These are phyloP conservation scores for Lynx canadensis DNA, from an alignment of 2,113 vertebrate genomes.

Conservation along the genomic window DNA sequence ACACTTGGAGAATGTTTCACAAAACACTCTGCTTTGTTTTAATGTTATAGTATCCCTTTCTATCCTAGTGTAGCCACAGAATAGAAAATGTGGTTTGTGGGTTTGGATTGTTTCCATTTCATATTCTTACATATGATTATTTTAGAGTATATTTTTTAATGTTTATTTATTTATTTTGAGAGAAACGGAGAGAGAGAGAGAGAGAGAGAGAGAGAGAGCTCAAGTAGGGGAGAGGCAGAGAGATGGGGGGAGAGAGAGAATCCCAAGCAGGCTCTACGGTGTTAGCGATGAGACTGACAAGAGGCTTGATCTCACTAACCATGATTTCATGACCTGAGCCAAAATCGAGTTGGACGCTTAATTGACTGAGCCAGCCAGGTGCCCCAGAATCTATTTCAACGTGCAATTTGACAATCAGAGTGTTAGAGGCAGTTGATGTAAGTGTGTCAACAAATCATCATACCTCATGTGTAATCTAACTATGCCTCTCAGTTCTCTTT, in stretches of 20 bases:
- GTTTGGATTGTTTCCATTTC: constrained; percentile 48
- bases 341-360: too few species aligned
- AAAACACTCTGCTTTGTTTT: constrained; percentile 50
- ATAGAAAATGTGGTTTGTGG: constrained; percentile 69
- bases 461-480: background rate
- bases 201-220: too few species aligned
- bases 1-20: constrained; percentile 50
- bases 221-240: too few species aligned
- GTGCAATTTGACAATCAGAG: background rate
- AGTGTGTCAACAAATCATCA: background rate
- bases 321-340: too few species aligned
- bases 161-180: too few species aligned
- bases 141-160: background rate
- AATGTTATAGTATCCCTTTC: constrained; percentile 69
- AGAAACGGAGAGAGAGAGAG: too few species aligned
- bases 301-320: too few species aligned
- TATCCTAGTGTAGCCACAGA: constrained; percentile 51
- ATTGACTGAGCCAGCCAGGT: too few species aligned
- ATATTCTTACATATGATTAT: constrained; percentile 42
- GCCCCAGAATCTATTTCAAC: background rate
- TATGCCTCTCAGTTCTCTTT: background rate
- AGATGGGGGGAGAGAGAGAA: too few species aligned
- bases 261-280: too few species aligned
- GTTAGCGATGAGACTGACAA: too few species aligned
- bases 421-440: background rate